Evolutionary conservation across 2,797 vertebrate genomes (phyloP).

Genomic region (Otolemur crassicaudatus): DNA sequence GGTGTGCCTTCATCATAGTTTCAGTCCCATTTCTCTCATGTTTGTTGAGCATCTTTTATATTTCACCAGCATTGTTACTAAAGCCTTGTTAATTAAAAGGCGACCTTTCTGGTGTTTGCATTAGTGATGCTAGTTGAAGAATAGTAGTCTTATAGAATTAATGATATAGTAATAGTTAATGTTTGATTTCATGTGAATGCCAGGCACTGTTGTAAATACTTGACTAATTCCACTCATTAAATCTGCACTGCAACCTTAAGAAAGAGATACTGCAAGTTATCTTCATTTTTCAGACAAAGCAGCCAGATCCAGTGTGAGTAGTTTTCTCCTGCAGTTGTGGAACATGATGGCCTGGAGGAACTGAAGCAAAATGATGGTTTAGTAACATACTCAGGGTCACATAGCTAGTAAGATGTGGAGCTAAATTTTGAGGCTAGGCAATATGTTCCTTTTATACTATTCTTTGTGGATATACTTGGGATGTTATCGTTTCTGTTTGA

Average conservation of each 20-base stretch:
- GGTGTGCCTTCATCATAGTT: not conserved
- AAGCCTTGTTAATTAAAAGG: slow-evolving; percentile 1
- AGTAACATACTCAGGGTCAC: not conserved
- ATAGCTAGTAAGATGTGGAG: not conserved
- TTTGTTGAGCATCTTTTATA: not conserved
- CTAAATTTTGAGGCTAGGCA: not conserved
- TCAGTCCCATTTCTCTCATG: not conserved
- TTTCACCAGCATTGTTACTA: not conserved
- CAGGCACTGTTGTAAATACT: not conserved
- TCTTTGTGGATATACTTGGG: not conserved
- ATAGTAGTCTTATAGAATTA: not conserved
- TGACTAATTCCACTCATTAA: slow-evolving; percentile 1
- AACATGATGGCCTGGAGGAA: not conserved
- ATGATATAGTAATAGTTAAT: not conserved
- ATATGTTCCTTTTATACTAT: not conserved
- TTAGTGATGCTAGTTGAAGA: not conserved
- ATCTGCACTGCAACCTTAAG: not conserved
- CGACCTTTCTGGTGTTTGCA: not conserved
- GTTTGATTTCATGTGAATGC: not conserved
- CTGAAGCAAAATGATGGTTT: not conserved
- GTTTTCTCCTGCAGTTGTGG: not conserved
- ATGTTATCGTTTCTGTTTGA: not conserved
- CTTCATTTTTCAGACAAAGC: not conserved
- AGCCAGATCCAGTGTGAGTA: not conserved
- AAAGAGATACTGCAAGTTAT: not conserved